Evolutionary conservation across 1,140 invertebrate genomes (phyloP).

Genomic region (Hyles vespertilio): DNA sequence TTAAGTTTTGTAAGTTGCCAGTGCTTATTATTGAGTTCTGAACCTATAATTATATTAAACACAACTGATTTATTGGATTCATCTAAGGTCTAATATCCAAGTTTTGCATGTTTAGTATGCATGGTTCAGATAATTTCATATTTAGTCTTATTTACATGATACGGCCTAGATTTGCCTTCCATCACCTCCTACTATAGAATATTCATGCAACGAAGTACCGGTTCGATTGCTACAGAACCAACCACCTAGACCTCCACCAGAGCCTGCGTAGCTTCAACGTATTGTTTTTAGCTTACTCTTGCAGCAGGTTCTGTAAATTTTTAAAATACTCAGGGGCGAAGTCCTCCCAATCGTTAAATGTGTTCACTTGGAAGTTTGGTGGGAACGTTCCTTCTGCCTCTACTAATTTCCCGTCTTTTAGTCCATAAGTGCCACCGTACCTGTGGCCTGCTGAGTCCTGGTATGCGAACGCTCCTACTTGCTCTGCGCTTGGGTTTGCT

Average conservation of each 20-base stretch:
- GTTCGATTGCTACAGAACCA: background rate
- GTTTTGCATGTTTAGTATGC: no score
- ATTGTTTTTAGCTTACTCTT: conserved; percentile 49
- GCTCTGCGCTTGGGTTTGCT: conserved; percentile 30
- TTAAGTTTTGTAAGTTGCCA: no score
- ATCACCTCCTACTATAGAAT: no score
- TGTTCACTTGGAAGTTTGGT: conserved; percentile 12
- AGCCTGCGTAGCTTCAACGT: conserved; percentile 11
- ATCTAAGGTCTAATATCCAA: no score
- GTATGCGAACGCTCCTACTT: conserved; percentile 53
- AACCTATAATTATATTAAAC: no score
- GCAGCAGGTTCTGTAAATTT: conserved; percentile 47
- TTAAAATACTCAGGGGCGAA: conserved; percentile 53
- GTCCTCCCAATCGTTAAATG: conserved; percentile 12
- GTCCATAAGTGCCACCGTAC: conserved; percentile 61
- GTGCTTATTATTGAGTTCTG: no score
- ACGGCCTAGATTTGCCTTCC: no score
- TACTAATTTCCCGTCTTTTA: conserved; percentile 32
- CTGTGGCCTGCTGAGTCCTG: conserved; percentile 57
- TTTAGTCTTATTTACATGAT: no score
- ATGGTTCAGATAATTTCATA: no score
- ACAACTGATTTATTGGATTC: no score
- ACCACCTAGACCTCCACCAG: conserved; percentile 13
- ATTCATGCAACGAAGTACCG: no score
- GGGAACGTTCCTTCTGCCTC: conserved; percentile 22